Base-by-base conservation (phyloP, 2,113 vertebrate genomes). In the Emydura subglobosa region DNA sequence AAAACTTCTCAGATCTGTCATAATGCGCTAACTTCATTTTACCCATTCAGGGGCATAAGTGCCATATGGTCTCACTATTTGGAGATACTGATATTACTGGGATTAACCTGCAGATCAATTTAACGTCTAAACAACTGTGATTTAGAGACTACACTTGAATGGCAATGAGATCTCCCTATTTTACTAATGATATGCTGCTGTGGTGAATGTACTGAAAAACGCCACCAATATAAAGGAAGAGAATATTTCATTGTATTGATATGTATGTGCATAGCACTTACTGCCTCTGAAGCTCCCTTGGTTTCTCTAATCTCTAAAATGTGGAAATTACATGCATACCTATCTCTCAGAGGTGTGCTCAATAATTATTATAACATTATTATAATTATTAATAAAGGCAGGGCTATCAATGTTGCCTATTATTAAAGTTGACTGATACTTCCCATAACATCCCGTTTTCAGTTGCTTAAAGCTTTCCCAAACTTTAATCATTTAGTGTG, bases 201-300 rank as follows among this genome's bases (percentile, higher is more conserved):
- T 6, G 13, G 74, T 78, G 42, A 42, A 47, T 78, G 47, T 78
- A 78, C 21, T 27, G 24, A 19, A 78, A 27, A 78, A 47, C 29
- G 0, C 24, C 42, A 47, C 42, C 42, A 27, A 96, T 95, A 95
- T 95, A 96, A 47, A 94, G 97, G 95, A 96, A 93, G 94, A 96
- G 85, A 94, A 95, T 95, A 95, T 91, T 97, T 97, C 94, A 34
- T 89, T 96, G 42, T 44, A 27, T 44, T 47, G 42, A 27, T 78
- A 44, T 25, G 74, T 39, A 39, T 39, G 19, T 22, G 65, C n/a
- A 72, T 21, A 22, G 25, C 39, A 47, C 24, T 78, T 24, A 29
- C 74, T 25, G 74, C 22, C 39, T 27, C 12, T 78, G 42, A 78
- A 78, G 24, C 24, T 27, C 22, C 24, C 25, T 27, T 44, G 74